A percentile compares a stretch with the other conserved stretches of the same genome.
Evolutionary conservation across 2,113 vertebrate genomes (phyloP).

Genomic region (Podilymbus podiceps): DNA sequence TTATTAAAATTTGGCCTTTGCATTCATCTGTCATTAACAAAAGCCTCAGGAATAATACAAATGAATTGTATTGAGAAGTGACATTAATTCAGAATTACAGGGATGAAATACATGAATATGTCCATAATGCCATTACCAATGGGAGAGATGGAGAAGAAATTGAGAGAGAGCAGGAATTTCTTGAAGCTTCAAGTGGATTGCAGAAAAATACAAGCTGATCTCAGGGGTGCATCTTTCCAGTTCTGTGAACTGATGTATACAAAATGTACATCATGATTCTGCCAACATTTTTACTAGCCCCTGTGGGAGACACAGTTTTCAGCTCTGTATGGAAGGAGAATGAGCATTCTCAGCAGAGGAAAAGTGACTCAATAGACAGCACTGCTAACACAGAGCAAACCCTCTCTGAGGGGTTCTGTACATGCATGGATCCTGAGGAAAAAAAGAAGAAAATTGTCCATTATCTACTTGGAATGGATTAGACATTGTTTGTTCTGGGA

Average conservation of each 20-base stretch:
- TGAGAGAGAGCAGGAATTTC: not conserved
- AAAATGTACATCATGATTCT: constrained; percentile 18
- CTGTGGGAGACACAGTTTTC: not conserved
- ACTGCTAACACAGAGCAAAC: not conserved
- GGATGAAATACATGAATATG: fast-evolving
- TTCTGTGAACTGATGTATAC: not conserved
- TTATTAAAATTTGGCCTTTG: not conserved
- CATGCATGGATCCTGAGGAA: not conserved
- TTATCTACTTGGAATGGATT: not conserved
- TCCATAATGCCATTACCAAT: not conserved
- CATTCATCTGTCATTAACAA: not conserved
- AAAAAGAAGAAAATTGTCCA: not conserved
- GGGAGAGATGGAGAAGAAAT: not conserved
- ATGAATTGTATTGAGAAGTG: not conserved
- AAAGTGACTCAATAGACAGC: not conserved
- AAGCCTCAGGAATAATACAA: not conserved
- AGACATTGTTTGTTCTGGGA: not conserved
- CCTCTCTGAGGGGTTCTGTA: not conserved
- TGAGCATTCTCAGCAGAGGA: not conserved
- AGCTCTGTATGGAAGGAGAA: not conserved
- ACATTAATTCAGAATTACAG: not conserved
- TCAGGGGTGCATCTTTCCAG: not conserved
- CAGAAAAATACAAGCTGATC: not conserved
- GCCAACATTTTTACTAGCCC: not conserved
- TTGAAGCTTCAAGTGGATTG: not conserved